Conservation (phyloP, 2,888 invertebrate genomes). For the Diogma glabrata region DNA sequence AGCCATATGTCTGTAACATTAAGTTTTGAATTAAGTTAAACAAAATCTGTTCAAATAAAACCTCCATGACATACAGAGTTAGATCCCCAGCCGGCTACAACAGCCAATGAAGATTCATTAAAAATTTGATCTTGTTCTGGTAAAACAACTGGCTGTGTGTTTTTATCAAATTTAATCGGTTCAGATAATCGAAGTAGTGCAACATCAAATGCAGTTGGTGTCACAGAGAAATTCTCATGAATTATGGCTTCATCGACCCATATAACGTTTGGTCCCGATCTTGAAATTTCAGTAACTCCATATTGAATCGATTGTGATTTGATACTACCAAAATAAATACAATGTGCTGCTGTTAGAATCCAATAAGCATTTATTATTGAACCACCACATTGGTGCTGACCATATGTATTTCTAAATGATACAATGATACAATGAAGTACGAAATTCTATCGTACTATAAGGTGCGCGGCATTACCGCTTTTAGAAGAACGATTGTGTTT, state of each 20-base stretch:
- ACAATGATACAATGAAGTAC: no score
- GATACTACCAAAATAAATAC: not conserved
- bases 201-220: not conserved
- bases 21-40: not conserved
- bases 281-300: not conserved
- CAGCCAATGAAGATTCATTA: not conserved
- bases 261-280: not conserved
- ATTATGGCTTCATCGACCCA: not conserved
- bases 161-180: not conserved
- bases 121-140: not conserved
- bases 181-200: not conserved
- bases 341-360: conserved; percentile 9
- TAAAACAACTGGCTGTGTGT: not conserved
- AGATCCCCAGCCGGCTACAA: conserved; percentile 20
- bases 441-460: no score
- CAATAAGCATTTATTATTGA: conserved; percentile 1
- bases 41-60: no score
- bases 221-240: no score
- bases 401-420: not conserved
- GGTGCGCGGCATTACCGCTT: no score
- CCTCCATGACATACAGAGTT: no score
- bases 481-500: no score
- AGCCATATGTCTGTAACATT: conserved; percentile 19
- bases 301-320: conserved; percentile 4
- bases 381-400: conserved; percentile 4